Evolutionary conservation across 1,140 invertebrate species (phyloP), one percentile per base, ranked within the genome.

Genomic region (Drosophila subobscura): DNA sequence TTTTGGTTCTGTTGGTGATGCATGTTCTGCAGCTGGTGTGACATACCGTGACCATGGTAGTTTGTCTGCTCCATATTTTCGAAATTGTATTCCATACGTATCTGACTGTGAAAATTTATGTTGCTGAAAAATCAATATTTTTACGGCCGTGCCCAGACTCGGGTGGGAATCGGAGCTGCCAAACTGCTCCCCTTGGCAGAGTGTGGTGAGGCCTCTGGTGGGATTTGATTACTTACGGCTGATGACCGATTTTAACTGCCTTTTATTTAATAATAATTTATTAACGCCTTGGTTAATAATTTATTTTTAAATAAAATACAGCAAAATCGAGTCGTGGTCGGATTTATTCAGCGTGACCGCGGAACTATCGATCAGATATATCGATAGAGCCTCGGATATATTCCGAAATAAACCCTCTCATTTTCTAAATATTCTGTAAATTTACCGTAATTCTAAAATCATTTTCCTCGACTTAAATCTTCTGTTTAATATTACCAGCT

Each of bases 221-320:
- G 3, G 29, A 22, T 42, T n/a, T 12, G 10, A 0, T 1, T 60
- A 84, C 75, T 85, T 58, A 72, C 72, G 47, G 46, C 61, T 79
- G 54, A 79, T 66, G 37, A 51, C 70, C 76, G 80, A 74, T 89
- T 90, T 91, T 66, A 63, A 78, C 89, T 91, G 89, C 78, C 88
- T 91, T 91, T 91, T 91, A 91, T 91, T 90, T 88, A 91, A 91
- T 88, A 90, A 90, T 91, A 91, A 91, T 91, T 91, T 89, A 91
- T 86, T 88, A 89, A 88, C 68, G 59, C 52, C 16, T 52, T 67
- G 57, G 80, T 89, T 88, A 89, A 88, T 88, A 89, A 91, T 91
- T 91, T 84, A 91, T 91, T 86, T 80, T 91, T 90, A 91, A 91
- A 91, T 91, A 91, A 91, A 91, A 89, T 88, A 72, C 89, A 91